Evolutionary conservation across 1,140 invertebrate species (phyloP).

Genomic region (Eufriesea mexicana): DNA sequence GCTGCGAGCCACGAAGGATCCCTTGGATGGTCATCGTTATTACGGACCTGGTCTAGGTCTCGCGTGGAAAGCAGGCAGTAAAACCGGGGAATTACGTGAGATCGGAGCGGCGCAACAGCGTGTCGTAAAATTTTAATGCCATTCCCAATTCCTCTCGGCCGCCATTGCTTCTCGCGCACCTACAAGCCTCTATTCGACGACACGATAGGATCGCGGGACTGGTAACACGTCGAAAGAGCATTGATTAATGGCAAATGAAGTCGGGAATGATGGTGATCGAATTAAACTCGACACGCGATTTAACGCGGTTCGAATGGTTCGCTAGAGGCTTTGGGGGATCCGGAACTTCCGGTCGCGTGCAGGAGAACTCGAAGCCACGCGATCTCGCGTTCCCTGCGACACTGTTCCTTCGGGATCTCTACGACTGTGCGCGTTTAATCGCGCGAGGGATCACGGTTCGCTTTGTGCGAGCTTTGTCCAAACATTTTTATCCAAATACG

Average conservation of each 20-base stretch:
- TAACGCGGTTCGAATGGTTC: neutral
- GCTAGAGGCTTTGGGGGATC: neutral
- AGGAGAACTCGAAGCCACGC: neutral
- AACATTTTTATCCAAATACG: too few relatives aligned
- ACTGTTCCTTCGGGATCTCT: too few relatives aligned
- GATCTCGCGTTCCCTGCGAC: neutral
- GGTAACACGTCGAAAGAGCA: neutral
- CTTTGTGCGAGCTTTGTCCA: too few relatives aligned
- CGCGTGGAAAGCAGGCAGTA: neutral
- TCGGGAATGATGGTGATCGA: neutral
- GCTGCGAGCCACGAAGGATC: neutral
- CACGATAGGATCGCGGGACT: neutral
- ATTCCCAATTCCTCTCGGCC: neutral
- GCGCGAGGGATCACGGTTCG: too few relatives aligned
- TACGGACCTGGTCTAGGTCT: neutral
- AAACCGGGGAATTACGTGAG: neutral
- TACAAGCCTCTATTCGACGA: neutral
- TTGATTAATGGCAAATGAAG: slow-evolving; percentile 12
- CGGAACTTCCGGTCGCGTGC: neutral
- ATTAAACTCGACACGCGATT: neutral
- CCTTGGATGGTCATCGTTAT: neutral
- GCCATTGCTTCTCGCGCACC: too few relatives aligned
- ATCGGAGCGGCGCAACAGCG: neutral
- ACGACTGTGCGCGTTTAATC: too few relatives aligned
- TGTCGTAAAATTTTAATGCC: slow-evolving; percentile 19